These are phyloP conservation scores for Tetragnatha versicolor DNA, from an alignment of 1,140 invertebrate genomes.

Conservation along the genomic window DNA sequence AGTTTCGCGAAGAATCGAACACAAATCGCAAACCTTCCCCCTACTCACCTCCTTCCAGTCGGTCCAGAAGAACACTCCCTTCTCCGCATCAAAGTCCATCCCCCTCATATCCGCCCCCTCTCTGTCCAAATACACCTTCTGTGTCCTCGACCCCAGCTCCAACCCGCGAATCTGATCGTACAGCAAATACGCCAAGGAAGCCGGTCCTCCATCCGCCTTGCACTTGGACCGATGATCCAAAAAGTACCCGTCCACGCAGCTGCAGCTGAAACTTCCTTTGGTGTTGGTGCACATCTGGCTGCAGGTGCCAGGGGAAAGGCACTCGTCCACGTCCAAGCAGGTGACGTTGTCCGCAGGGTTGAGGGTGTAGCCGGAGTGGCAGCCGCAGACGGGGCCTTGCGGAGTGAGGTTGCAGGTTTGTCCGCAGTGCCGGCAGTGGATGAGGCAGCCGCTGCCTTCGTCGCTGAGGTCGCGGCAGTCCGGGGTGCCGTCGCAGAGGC, in stretches of 20 bases:
- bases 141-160: conserved; percentile 9
- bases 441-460: conserved; percentile 34
- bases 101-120: conserved; percentile 27
- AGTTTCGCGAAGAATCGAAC: too few relatives aligned
- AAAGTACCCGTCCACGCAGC: conserved; percentile 85
- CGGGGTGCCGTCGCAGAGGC: conserved; percentile 48
- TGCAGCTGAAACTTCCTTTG: conserved; percentile 90
- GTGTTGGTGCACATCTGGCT: conserved; percentile 92
- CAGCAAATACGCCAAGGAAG: conserved; percentile 40
- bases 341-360: conserved; percentile 71
- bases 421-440: conserved; percentile 88
- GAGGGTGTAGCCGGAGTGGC: conserved; percentile 72
- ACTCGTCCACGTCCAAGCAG: conserved; percentile 89
- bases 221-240: conserved; percentile 82
- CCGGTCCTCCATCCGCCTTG: conserved; percentile 71
- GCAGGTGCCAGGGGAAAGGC: conserved; percentile 80
- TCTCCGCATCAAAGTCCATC: conserved; percentile 51
- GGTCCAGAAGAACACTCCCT: conserved; percentile 34
- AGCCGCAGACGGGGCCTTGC: conserved; percentile 78
- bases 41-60: conserved; percentile 46
- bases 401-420: conserved; percentile 88
- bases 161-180: conserved; percentile 54
- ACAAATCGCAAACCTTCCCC: too few relatives aligned
- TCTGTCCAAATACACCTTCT: background rate
- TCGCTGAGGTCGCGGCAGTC: conserved; percentile 57